Conservation (phyloP, 2,797 vertebrate genomes). For the Aplochiton taeniatus region DNA sequence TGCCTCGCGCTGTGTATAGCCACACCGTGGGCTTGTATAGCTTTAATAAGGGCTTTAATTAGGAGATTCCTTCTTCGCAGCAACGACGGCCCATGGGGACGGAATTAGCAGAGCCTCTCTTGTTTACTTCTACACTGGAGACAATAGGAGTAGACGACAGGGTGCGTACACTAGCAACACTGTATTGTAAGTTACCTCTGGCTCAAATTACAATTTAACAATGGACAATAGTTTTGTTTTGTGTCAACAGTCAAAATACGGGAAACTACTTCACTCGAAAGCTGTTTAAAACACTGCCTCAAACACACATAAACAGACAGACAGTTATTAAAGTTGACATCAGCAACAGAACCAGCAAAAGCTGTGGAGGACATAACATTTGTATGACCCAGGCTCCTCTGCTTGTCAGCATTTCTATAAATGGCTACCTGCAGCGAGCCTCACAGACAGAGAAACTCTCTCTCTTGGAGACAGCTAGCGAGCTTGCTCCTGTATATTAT, state of each 20-base stretch:
- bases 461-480: slow-evolving; percentile 65
- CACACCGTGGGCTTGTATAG: slow-evolving; percentile 60
- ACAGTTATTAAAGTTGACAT: not conserved
- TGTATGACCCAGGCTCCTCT: slow-evolving; percentile 54
- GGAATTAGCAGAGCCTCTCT: slow-evolving; percentile 45
- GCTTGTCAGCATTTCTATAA: slow-evolving; percentile 83
- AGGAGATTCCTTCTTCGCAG: slow-evolving; percentile 72
- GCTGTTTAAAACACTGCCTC: not conserved
- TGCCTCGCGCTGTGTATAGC: slow-evolving; percentile 64
- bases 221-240: no score
- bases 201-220: no score
- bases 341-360: not conserved
- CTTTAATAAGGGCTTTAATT: slow-evolving; percentile 75
- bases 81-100: slow-evolving; percentile 56
- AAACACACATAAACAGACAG: not conserved
- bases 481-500: slow-evolving; percentile 73
- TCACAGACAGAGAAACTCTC: slow-evolving; percentile 71
- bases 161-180: not conserved
- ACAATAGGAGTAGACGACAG: slow-evolving; percentile 1
- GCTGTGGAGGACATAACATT: slow-evolving; percentile 23
- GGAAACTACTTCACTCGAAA: not conserved
- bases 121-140: slow-evolving; percentile 10
- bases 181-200: not conserved
- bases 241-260: no score
- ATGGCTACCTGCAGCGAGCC: slow-evolving; percentile 75